Percentiles rank a stretch among this genome's conserved stretches.
These are phyloP conservation scores for Felis chaus DNA, from an alignment of 2,113 vertebrate genomes.

Conservation along the genomic window DNA sequence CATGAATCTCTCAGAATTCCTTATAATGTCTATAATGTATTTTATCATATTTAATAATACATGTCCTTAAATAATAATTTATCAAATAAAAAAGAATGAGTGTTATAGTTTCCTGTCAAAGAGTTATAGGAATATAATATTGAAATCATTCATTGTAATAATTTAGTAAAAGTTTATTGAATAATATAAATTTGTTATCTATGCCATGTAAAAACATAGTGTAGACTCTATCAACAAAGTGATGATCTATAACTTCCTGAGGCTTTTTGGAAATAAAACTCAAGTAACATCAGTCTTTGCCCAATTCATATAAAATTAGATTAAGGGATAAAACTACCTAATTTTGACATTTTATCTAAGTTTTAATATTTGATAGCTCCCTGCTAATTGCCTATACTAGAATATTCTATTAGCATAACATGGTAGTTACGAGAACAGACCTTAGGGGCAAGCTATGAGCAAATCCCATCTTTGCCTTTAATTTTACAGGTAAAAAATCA, in stretches of 20 bases:
- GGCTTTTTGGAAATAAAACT: not conserved
- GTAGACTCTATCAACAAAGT: not conserved
- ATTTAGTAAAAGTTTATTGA: not conserved
- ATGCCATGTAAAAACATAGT: not conserved
- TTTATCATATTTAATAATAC: conserved; percentile 25
- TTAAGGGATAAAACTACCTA: not conserved
- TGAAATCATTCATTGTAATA: not conserved
- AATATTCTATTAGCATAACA: not conserved
- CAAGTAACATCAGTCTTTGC: not conserved
- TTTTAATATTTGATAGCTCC: not conserved
- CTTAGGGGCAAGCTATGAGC: not conserved
- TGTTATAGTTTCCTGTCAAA: not conserved
- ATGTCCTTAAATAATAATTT: not conserved
- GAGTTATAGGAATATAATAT: not conserved
- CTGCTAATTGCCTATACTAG: not conserved
- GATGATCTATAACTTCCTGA: not conserved
- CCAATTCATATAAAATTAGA: not conserved
- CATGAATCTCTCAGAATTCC: not conserved
- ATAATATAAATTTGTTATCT: not conserved
- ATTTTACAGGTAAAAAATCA: not conserved
- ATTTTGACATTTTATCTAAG: conserved; percentile 6
- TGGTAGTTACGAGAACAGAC: not conserved
- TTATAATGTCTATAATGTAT: not conserved
- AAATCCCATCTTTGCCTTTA: not conserved
- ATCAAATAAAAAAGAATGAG: not conserved